Conservation (phyloP, 2,888 invertebrate species). For the Melipona bicolor region DNA sequence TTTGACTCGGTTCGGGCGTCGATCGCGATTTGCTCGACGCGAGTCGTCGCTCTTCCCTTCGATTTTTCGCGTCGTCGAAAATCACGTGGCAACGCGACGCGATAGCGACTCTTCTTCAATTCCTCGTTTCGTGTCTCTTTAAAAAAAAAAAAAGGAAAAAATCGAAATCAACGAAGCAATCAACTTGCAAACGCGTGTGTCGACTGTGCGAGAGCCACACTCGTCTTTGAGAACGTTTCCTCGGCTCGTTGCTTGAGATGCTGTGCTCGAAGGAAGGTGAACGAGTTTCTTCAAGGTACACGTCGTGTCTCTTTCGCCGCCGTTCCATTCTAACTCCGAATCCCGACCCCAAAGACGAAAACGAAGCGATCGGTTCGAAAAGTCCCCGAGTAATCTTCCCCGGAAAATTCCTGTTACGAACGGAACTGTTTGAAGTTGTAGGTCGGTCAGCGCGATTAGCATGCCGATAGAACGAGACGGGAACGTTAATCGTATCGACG, state of each 20-base stretch:
- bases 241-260: neutral
- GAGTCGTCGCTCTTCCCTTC: neutral
- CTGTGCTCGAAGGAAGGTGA: conserved; percentile 1
- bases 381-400: neutral
- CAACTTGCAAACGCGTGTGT: conserved; percentile 10
- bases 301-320: neutral
- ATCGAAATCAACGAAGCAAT: too few species aligned
- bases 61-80: neutral
- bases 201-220: neutral
- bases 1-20: neutral
- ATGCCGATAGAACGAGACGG: conserved; percentile 7
- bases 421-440: neutral
- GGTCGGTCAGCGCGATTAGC: neutral
- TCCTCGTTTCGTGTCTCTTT: neutral
- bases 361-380: neutral
- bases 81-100: conserved; percentile 25
- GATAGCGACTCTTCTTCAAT: neutral
- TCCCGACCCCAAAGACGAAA: neutral
- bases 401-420: neutral
- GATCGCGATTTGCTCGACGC: conserved; percentile 13
- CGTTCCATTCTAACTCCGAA: neutral
- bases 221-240: neutral
- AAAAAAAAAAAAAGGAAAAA: too few species aligned
- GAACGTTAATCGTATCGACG: conserved; percentile 10
- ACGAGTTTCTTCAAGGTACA: conserved; percentile 13